A percentile compares a stretch with the other conserved stretches of the same genome.
Evolutionary conservation across 1,140 invertebrate species (phyloP).

Genomic region (Drosophila eugracilis): DNA sequence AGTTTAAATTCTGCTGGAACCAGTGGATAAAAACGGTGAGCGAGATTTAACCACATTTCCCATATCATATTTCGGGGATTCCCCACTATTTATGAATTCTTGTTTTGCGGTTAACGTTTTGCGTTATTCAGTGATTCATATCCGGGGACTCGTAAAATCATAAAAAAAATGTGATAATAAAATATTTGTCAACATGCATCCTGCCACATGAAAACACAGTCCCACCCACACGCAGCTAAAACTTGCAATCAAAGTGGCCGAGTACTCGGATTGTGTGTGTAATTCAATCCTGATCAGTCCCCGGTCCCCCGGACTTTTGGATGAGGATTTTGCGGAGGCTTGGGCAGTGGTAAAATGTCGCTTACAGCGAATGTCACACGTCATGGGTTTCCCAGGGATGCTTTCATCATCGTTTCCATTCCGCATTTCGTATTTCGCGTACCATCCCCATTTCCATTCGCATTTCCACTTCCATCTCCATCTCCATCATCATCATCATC

Average conservation of each 20-base stretch:
- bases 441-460: conserved; percentile 8
- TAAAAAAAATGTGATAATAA: conserved; percentile 83
- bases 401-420: conserved; percentile 68
- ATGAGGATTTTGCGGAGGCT: conserved; percentile 7
- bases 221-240: conserved; percentile 37
- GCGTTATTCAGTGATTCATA: conserved; percentile 77
- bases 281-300: conserved; percentile 81
- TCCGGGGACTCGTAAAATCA: conserved; percentile 83
- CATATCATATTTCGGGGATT: background rate
- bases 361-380: conserved; percentile 80
- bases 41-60: background rate
- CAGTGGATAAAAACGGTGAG: conserved; percentile 93
- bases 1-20: conserved; percentile 93
- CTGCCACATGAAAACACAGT: conserved; percentile 12
- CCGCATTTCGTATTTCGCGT: conserved; percentile 46
- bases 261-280: conserved; percentile 79
- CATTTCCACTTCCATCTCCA: conserved; percentile 12
- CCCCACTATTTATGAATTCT: conserved; percentile 57
- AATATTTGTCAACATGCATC: conserved; percentile 80
- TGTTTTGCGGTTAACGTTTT: conserved; percentile 54
- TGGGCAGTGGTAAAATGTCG: conserved; percentile 70
- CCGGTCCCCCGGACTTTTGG: conserved; percentile 13
- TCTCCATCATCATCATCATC: conserved; percentile 31
- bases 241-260: conserved; percentile 80
- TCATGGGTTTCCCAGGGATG: conserved; percentile 46